phyloP scores from a whole-genome alignment of 2,113 vertebrate genomes.

The Stercorarius parasiticus region DNA sequence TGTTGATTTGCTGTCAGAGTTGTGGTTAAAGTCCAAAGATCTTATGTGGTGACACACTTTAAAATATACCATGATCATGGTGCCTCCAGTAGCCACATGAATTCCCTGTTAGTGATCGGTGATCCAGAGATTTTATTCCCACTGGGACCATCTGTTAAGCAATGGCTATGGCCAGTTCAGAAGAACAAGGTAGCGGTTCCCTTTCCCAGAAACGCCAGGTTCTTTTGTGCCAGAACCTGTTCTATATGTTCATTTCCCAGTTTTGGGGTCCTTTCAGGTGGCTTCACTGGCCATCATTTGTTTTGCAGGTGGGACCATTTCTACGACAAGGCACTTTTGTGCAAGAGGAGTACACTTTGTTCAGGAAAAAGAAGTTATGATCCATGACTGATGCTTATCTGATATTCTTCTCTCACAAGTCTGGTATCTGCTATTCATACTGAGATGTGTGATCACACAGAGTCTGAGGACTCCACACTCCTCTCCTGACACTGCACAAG shows the following conservation, averaged over 20 bases:
- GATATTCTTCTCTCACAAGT: neutral
- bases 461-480: too few relatives aligned
- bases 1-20: neutral
- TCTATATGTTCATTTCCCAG: neutral
- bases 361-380: neutral
- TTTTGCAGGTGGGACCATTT: neutral
- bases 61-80: neutral
- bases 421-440: neutral
- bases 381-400: neutral
- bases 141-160: neutral
- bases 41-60: neutral
- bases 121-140: neutral
- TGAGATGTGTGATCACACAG: neutral
- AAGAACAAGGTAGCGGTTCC: neutral
- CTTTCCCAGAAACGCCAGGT: neutral
- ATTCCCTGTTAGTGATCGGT: neutral
- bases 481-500: neutral
- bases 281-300: neutral
- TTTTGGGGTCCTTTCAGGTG: neutral
- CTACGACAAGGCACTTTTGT: neutral
- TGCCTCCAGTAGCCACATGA: neutral
- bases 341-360: neutral
- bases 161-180: neutral
- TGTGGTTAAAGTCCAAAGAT: neutral
- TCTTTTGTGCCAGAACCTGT: neutral